Evolutionary conservation across 1,140 invertebrate species (phyloP).

Genomic region (Aricia agestis): DNA sequence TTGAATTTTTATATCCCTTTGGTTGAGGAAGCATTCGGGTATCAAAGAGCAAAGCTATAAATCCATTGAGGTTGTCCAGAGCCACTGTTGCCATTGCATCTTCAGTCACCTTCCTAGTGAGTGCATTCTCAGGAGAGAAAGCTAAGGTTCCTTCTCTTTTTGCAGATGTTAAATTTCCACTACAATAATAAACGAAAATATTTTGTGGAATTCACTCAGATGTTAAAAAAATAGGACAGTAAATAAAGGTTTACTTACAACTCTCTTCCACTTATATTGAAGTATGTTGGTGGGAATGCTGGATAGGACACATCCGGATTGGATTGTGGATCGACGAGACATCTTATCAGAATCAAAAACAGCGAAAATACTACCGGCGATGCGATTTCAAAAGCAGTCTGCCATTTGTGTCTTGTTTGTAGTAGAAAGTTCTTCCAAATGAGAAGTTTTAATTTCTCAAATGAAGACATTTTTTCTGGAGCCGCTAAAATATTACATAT

Average conservation of each 20-base stretch:
- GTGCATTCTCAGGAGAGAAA: constrained; percentile 62
- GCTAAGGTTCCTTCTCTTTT: constrained; percentile 60
- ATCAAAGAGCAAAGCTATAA: constrained; percentile 59
- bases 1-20: constrained; percentile 57
- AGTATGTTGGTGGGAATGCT: constrained; percentile 60
- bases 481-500: constrained; percentile 29
- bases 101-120: constrained; percentile 56
- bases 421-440: constrained; percentile 92
- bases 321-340: constrained; percentile 74
- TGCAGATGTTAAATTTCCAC: constrained; percentile 55
- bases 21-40: constrained; percentile 56
- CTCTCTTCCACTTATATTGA: constrained; percentile 55
- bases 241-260: constrained; percentile 47
- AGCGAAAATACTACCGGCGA: constrained; percentile 84
- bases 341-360: constrained; percentile 82
- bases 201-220: background rate
- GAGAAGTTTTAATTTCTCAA: constrained; percentile 80
- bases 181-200: constrained; percentile 28
- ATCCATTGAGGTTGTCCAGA: constrained; percentile 57
- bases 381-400: constrained; percentile 85
- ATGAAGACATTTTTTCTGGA: constrained; percentile 50
- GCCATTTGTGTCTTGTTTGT: constrained; percentile 85
- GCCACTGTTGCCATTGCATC: constrained; percentile 65
- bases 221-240: background rate
- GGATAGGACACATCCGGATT: constrained; percentile 54